Evolutionary conservation across 1,140 invertebrate genomes (phyloP), one percentile per base, ranked within the genome.

Genomic region (Lepidurus couesii): DNA sequence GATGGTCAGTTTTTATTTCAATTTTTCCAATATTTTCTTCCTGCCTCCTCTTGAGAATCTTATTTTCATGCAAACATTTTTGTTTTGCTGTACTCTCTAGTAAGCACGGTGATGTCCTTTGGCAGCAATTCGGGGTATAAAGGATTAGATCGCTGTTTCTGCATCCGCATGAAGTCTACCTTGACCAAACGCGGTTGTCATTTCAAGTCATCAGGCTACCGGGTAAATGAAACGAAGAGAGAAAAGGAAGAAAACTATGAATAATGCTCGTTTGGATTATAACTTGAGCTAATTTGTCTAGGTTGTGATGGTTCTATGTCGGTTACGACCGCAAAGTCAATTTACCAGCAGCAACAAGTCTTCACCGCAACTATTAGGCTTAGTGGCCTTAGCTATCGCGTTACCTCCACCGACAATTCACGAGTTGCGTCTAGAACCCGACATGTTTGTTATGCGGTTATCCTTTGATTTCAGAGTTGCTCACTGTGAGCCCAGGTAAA

Each of bases 141-240:
- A 84, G 94, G 95, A 8, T 91, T 93, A 84, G 95, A 97, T 81
- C 86, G 96, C 82, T 93, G 95, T 4, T 98, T 98, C 86, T 98
- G 96, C 86, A 89, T 98, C 11, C 89, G 97, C 80, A 98, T 99
- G 96, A 98, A 98, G 84, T 98, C 96, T 26, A 98, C 97, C 0
- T 87, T 98, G 34, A 98, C 96, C 21, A 99, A 98, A 87, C 87
- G 96, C 83, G 97, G 96, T 11, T 98, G 97, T 83, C 97, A 99
- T 86, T 97, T 98, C 85, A 98, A 98, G 85, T 97, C 95, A 26
- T 98, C 96, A 76, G 97, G 97, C 84, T 99, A 98, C 86, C 90
- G 96, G 89, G 96, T 98, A 89, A 92, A 21, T n/a, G 45, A 65
- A 13, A 9, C 3, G 53, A 21, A 65, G 6, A n/a, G 16, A 9